Percentiles rank a stretch among this genome's conserved stretches.
phyloP scores from a whole-genome alignment of 2,113 vertebrate genomes.

The Ceratotherium simum region DNA sequence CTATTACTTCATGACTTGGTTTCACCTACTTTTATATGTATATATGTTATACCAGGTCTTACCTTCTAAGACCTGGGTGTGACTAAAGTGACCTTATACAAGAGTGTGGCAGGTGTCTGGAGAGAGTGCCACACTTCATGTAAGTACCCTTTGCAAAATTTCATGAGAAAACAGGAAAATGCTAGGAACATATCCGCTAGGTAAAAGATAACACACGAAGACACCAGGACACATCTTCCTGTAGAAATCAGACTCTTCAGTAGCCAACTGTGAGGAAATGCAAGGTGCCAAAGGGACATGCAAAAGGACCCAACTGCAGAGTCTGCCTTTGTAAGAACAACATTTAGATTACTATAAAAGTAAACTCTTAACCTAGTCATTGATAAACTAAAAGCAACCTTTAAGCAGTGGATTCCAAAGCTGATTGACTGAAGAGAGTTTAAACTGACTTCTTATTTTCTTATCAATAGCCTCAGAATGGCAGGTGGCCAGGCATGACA shows the following conservation, averaged over 20 bases:
- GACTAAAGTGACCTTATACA: neutral
- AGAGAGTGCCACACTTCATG: neutral
- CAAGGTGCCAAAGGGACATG: neutral
- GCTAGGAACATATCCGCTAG: neutral
- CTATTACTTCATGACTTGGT: neutral
- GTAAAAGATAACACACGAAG: neutral
- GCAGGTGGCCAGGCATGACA: neutral
- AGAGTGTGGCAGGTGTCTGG: neutral
- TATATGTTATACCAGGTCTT: neutral
- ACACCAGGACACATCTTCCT: neutral
- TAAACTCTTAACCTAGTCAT: neutral
- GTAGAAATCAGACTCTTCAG: neutral
- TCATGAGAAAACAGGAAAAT: constrained; percentile 11
- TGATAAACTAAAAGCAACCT: neutral
- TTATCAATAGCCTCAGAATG: neutral
- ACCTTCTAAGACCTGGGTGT: neutral
- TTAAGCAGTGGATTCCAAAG: neutral
- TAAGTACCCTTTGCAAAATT: neutral
- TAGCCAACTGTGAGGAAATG: neutral
- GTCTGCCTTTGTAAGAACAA: neutral
- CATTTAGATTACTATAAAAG: neutral
- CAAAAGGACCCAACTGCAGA: neutral
- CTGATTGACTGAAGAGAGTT: neutral
- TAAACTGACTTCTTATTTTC: neutral
- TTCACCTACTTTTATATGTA: neutral